Percentiles rank a stretch among this genome's conserved stretches.
These are phyloP conservation scores for Spodoptera litura DNA, from an alignment of 1,140 invertebrate genomes.

Conservation along the genomic window DNA sequence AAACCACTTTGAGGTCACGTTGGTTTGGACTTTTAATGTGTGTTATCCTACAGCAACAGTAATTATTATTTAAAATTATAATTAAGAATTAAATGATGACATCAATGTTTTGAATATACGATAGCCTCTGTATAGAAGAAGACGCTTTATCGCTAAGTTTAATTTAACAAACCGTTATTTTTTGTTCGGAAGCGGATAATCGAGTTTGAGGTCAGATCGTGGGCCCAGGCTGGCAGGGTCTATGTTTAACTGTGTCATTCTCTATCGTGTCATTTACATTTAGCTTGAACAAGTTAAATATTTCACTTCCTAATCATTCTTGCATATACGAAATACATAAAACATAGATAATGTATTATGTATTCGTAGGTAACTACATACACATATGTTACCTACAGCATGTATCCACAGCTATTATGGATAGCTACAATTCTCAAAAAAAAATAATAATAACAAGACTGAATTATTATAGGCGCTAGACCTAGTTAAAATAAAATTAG, in stretches of 20 bases:
- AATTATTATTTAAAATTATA: constrained; percentile 55
- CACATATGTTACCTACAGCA: too few relatives aligned
- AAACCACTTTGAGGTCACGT: constrained; percentile 1
- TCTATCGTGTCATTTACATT: constrained; percentile 1
- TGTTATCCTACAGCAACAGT: constrained; percentile 16
- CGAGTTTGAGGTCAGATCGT: constrained; percentile 44
- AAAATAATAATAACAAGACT: too few relatives aligned
- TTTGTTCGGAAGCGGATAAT: constrained; percentile 45
- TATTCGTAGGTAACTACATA: too few relatives aligned
- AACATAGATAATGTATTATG: too few relatives aligned
- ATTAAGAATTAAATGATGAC: constrained; percentile 61
- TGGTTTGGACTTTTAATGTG: constrained; percentile 16
- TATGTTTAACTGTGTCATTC: constrained; percentile 31
- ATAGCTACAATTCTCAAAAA: too few relatives aligned
- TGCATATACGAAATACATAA: too few relatives aligned
- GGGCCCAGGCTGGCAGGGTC: not conserved
- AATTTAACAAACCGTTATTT: constrained; percentile 57
- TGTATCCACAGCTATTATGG: too few relatives aligned
- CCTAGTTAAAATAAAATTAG: too few relatives aligned
- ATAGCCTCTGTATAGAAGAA: constrained; percentile 72
- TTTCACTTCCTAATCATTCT: too few relatives aligned
- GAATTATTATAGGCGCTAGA: too few relatives aligned
- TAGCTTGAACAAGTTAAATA: too few relatives aligned
- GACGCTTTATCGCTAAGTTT: constrained; percentile 64
- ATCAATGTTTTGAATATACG: constrained; percentile 62